phyloP scores from a whole-genome alignment of 1,140 invertebrate species.

The Penaeus indicus region DNA sequence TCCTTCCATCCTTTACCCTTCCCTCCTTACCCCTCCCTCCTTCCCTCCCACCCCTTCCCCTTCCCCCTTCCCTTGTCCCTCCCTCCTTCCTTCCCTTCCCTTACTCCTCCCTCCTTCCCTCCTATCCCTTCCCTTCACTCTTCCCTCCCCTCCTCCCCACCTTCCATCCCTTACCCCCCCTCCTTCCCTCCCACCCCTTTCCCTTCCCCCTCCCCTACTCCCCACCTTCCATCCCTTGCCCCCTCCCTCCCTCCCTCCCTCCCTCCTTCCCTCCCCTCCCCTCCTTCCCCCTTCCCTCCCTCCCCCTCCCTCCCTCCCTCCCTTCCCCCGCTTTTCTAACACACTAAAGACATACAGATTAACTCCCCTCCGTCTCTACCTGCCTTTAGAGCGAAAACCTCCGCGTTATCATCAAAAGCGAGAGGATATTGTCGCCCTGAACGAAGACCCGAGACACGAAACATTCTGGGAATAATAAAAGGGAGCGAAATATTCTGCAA shows the following conservation, averaged over 20 bases:
- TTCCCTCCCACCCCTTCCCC: too few species aligned
- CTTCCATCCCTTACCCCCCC: background rate
- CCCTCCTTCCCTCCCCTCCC: constrained; percentile 1
- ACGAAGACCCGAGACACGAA: too few species aligned
- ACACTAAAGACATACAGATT: background rate
- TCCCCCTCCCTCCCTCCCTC: too few species aligned
- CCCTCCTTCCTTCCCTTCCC: background rate
- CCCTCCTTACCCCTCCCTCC: too few species aligned
- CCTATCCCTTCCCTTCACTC: too few species aligned
- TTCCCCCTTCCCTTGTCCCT: background rate
- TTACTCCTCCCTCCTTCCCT: background rate
- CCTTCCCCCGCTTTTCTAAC: too few species aligned
- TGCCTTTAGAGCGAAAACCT: too few species aligned
- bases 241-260: background rate
- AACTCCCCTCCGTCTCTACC: too few species aligned
- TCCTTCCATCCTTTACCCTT: too few species aligned
- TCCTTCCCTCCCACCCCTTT: background rate
- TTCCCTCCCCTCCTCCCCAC: constrained; percentile 15
- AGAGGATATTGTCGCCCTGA: background rate
- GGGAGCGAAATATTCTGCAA: too few species aligned
- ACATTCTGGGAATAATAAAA: too few species aligned
- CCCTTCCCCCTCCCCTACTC: background rate
- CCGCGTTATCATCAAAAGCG: background rate
- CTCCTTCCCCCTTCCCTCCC: background rate
- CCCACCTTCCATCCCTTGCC: background rate